Evolutionary conservation across 2,797 vertebrate genomes (phyloP).

Genomic region (Tokudaia muenninki): DNA sequence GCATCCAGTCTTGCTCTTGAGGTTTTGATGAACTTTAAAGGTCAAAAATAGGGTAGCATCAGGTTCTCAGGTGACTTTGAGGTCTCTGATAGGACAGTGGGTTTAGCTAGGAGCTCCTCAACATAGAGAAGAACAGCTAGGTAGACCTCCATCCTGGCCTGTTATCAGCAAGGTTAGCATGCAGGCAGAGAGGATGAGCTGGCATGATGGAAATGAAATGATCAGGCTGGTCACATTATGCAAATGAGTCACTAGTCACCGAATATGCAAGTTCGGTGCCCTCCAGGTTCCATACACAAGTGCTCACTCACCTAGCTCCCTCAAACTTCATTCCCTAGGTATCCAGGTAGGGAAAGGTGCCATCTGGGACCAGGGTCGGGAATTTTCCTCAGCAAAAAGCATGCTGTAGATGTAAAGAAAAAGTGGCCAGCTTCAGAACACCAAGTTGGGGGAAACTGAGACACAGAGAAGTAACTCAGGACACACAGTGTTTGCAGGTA

Average conservation of each 20-base stretch:
- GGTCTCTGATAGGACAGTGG: not conserved
- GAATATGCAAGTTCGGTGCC: not conserved
- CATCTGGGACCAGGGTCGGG: not conserved
- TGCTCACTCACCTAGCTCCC: not conserved
- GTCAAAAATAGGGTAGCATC: not conserved
- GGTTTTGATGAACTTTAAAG: not conserved
- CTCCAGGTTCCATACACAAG: no score
- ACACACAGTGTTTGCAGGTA: not conserved
- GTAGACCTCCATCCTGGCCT: not conserved
- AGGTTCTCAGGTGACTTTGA: not conserved
- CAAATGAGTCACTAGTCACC: not conserved
- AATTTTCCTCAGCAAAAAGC: slow-evolving; percentile 25
- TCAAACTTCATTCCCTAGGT: slow-evolving; percentile 1
- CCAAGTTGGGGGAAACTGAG: not conserved
- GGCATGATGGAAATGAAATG: not conserved
- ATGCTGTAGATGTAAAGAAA: slow-evolving; percentile 1
- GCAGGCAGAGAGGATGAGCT: not conserved
- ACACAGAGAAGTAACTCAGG: not conserved
- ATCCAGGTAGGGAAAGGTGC: not conserved
- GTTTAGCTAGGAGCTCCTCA: not conserved
- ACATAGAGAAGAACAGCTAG: not conserved
- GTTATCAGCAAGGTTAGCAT: not conserved
- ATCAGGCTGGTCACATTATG: not conserved
- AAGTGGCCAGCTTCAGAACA: slow-evolving; percentile 28
- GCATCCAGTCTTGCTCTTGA: not conserved